Evolutionary conservation across 2,888 invertebrate species (phyloP).

Genomic region (Andrena bicolor): DNA sequence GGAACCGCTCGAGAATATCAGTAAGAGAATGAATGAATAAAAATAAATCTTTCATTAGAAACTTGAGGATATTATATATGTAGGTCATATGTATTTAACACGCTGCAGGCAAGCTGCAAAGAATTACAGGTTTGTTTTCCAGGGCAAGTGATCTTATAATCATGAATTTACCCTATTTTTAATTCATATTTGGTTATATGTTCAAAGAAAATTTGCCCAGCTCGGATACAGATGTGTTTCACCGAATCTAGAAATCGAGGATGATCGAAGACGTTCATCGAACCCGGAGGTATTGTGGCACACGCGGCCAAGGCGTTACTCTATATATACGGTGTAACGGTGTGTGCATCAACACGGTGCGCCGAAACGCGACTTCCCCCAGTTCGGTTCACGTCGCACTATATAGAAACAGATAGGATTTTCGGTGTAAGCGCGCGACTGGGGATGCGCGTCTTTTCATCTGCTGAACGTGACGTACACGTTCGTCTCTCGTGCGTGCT

Average conservation of each 20-base stretch:
- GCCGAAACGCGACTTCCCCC: constrained; percentile 28
- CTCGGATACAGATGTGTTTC: not conserved
- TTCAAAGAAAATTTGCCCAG: too few species aligned
- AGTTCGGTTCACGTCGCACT: constrained; percentile 4
- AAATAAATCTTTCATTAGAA: too few species aligned
- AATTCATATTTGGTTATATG: not conserved
- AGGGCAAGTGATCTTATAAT: not conserved
- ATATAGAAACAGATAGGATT: not conserved
- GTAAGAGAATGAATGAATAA: too few species aligned
- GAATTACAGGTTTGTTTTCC: not conserved
- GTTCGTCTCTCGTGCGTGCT: constrained; percentile 45
- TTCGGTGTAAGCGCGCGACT: not conserved
- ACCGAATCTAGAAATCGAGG: constrained; percentile 20
- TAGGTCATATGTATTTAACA: too few species aligned
- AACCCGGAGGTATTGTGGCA: constrained; percentile 46
- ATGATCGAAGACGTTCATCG: constrained; percentile 53
- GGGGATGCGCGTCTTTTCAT: constrained; percentile 25
- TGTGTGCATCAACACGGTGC: not conserved
- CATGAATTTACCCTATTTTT: not conserved
- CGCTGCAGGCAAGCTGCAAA: too few species aligned
- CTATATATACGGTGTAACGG: not conserved
- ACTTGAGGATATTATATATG: too few species aligned
- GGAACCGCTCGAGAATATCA: too few species aligned
- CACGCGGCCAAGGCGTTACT: constrained; percentile 24
- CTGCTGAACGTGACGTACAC: constrained; percentile 21